A percentile compares a stretch with the other conserved stretches of the same genome.
These are phyloP conservation scores for Periplaneta americana DNA, from an alignment of 1,140 invertebrate species.

Conservation along the genomic window DNA sequence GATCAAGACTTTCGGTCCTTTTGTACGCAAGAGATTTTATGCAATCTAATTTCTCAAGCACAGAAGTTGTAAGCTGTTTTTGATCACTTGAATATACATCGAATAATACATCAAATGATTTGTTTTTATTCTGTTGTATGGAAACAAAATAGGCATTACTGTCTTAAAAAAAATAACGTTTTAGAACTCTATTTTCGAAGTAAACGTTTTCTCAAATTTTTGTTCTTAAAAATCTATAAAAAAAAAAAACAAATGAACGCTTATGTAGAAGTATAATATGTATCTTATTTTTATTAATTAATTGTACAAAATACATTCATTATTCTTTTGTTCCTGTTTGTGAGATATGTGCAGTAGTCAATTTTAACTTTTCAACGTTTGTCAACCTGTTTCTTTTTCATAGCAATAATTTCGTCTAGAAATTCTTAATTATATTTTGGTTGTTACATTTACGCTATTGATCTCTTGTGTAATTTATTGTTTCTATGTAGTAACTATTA, in stretches of 20 bases:
- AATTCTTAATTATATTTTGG: not conserved
- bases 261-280: not conserved
- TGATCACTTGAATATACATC: not conserved
- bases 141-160: not conserved
- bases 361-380: not conserved
- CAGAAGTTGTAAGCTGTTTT: not conserved
- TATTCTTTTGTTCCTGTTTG: not conserved
- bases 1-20: not conserved
- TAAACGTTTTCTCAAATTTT: not conserved
- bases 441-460: not conserved
- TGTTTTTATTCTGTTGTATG: not conserved
- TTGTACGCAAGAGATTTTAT: not conserved
- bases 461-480: not conserved
- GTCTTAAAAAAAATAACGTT: not conserved
- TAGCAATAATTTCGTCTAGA: not conserved
- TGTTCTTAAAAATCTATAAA: not conserved
- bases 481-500: not conserved
- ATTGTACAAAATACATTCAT: not conserved
- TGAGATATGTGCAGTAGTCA: not conserved
- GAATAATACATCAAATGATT: not conserved
- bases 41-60: not conserved
- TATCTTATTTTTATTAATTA: not conserved
- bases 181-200: not conserved
- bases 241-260: too few species aligned
- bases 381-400: not conserved